Conservation (phyloP, 2,113 vertebrate genomes). For the Scortum barcoo region DNA sequence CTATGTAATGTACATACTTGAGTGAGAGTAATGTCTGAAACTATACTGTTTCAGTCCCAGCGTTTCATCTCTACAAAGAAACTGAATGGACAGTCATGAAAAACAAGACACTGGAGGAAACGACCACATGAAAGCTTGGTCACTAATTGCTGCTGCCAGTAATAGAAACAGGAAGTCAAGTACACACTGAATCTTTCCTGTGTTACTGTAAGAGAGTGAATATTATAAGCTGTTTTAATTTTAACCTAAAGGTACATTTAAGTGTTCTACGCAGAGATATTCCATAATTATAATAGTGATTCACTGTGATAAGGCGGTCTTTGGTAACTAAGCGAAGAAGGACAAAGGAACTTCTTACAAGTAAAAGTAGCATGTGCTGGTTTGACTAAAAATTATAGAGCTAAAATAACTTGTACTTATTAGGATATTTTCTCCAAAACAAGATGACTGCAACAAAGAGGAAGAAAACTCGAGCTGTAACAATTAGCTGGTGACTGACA, state of each 20-base stretch:
- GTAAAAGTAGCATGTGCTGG: too few species aligned
- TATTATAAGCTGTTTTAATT: not conserved
- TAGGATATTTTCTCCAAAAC: not conserved
- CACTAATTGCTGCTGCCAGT: conserved; percentile 26
- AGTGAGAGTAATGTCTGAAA: not conserved
- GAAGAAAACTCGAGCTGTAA: not conserved
- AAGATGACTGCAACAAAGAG: not conserved
- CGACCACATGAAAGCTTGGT: conserved; percentile 18
- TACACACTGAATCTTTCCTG: not conserved
- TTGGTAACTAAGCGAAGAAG: not conserved
- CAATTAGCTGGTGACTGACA: not conserved
- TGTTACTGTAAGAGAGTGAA: not conserved
- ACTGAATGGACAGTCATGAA: not conserved
- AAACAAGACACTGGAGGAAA: conserved; percentile 9
- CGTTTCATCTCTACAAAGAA: conserved; percentile 9
- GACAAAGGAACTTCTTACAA: not conserved
- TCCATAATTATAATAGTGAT: not conserved
- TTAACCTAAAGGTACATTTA: conserved; percentile 18
- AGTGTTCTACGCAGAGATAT: not conserved
- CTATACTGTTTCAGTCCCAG: not conserved
- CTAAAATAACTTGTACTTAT: not conserved
- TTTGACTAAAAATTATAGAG: not conserved
- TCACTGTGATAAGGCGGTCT: not conserved
- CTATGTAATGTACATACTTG: not conserved
- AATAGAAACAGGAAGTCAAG: conserved; percentile 11